Percentiles rank a stretch among this genome's conserved stretches.
Conservation (phyloP, 2,888 invertebrate genomes). For the Stegophylla sp. region DNA sequence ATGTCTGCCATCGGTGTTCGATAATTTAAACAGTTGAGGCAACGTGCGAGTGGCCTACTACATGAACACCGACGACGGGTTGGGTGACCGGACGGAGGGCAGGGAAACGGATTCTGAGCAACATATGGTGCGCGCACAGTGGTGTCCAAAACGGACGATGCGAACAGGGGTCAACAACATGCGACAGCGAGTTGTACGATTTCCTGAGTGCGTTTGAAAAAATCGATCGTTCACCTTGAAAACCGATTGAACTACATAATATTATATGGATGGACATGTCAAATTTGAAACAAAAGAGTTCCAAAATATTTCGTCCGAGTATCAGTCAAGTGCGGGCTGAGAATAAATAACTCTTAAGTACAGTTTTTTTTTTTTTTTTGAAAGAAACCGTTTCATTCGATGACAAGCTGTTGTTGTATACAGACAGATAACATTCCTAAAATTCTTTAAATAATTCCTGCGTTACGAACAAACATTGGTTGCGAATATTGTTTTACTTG, state of each 20-base stretch:
- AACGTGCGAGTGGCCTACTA: slow-evolving; percentile 50
- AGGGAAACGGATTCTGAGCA: slow-evolving; percentile 54
- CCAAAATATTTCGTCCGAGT: not conserved
- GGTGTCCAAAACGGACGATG: slow-evolving; percentile 29
- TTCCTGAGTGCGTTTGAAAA: slow-evolving; percentile 5
- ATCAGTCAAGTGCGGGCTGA: slow-evolving; percentile 15
- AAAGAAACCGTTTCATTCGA: slow-evolving; percentile 13
- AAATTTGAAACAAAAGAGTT: slow-evolving; percentile 39
- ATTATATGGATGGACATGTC: slow-evolving; percentile 17
- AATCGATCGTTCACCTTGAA: slow-evolving; percentile 30
- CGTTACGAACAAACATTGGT: slow-evolving; percentile 24
- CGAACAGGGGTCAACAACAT: slow-evolving; percentile 55
- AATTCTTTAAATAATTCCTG: slow-evolving; percentile 28
- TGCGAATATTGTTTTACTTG: not conserved
- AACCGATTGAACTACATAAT: slow-evolving; percentile 34
- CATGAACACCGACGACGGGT: not conserved
- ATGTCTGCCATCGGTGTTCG: slow-evolving; percentile 38
- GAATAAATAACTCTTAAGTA: slow-evolving; percentile 23
- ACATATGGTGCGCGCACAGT: slow-evolving; percentile 56
- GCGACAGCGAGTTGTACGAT: slow-evolving; percentile 23
- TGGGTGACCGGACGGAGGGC: slow-evolving; percentile 10
- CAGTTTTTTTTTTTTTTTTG: no score
- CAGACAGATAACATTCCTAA: slow-evolving; percentile 40
- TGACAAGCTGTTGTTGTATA: slow-evolving; percentile 3
- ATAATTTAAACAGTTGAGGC: slow-evolving; percentile 46